Conservation (phyloP, 2,888 invertebrate genomes). For the Limnephilus marmoratus region DNA sequence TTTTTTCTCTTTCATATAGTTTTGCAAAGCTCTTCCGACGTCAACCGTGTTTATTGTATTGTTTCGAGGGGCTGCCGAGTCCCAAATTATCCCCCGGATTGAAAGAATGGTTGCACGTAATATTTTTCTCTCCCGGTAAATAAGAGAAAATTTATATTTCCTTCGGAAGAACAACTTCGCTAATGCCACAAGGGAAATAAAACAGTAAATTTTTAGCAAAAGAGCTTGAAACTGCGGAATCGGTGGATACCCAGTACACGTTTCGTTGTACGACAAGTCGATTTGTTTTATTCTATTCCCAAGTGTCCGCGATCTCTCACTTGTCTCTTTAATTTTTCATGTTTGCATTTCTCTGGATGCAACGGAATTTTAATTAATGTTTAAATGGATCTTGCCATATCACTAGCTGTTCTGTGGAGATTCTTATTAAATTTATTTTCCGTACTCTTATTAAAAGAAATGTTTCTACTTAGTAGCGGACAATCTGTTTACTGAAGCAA, state of each 20-base stretch:
- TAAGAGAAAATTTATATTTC: slow-evolving; percentile 35
- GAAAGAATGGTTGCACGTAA: not conserved
- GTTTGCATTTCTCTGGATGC: not conserved
- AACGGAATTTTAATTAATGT: not conserved
- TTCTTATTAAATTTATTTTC: not conserved
- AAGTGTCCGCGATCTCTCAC: not conserved
- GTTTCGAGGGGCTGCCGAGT: not conserved
- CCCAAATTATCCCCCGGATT: not conserved
- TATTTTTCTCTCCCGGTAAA: slow-evolving; percentile 23
- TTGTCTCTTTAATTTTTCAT: not conserved
- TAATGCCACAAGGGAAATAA: slow-evolving; percentile 37
- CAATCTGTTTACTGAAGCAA: not conserved
- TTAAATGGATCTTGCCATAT: not conserved
- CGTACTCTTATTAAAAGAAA: not conserved
- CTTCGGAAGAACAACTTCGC: not conserved
- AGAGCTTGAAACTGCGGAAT: slow-evolving; percentile 13
- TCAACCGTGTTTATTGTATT: not conserved
- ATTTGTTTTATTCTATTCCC: slow-evolving; percentile 21
- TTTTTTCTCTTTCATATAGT: not conserved
- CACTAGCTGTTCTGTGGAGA: not conserved
- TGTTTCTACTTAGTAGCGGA: not conserved
- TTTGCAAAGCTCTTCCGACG: not conserved
- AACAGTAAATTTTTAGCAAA: slow-evolving; percentile 42
- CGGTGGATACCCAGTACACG: slow-evolving; percentile 1
- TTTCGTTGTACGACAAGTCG: not conserved